Evolutionary conservation across 2,797 vertebrate species (phyloP), one percentile per base, ranked within the genome.

Genomic region (Salarias fasciatus): DNA sequence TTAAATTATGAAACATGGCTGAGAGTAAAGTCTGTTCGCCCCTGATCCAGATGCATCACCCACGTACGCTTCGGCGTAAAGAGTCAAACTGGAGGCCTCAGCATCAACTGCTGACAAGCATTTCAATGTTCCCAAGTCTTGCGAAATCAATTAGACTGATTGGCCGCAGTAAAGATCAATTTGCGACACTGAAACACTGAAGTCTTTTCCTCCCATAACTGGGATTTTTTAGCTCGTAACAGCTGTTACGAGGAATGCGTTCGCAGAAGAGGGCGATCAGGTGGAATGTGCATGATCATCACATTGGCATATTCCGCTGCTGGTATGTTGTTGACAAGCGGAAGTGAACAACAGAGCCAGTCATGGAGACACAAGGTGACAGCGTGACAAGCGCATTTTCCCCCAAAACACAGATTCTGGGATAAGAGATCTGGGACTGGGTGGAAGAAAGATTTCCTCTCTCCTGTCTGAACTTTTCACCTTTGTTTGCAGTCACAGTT

Each of bases 271-370:
- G 40, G 54, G 64, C 1, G 53, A 71, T 87, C 82, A 79, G 80
- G 69, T 77, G 78, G 86, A 90, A 88, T 88, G 84, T 89, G 85
- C 86, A 65, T 86, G 86, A 88, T 88, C 77, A 79, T 86, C 84
- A 84, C 80, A 77, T 62, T 80, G 82, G 78, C 77, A 79, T 83
- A 60, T 82, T 85, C 74, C 67, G 50, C 69, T 57, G 6, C 60
- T 75, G 86, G 83, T 83, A 87, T 89, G 82, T 85, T 89, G 86
- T 89, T 88, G 86, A 90, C 87, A 49, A 80, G 64, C 41, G 29
- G 72, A 89, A 82, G 72, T 78, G 72, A 91, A 89, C 86, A 89
- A 89, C 67, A 72, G 53, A 64, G 69, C 68, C 12, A 85, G 76
- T 87, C 79, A 87, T 44, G 29, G 56, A 59, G 74, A 74, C 60